Base-by-base conservation (phyloP, 2,888 invertebrate genomes). In the Dilophus febrilis region DNA sequence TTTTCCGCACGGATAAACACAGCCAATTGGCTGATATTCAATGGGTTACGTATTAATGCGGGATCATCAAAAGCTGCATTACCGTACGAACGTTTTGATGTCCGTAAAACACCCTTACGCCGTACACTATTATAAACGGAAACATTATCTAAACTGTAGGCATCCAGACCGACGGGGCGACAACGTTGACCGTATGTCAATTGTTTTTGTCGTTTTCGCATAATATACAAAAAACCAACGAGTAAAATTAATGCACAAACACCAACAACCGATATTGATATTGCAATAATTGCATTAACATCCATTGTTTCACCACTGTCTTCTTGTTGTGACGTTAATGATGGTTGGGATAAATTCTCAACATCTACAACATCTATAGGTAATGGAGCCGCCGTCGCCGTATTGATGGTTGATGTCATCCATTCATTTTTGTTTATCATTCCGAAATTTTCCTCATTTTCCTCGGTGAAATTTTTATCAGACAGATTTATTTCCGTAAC, bases 61-160 rank as follows among this genome's bases (percentile, higher is more conserved):
- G 85, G 81, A 64, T 88, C 88, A 57, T 87, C 87, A 56, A 87
- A 90, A 2, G 85, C 87, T 2, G 85, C 84, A 66, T 90, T 90
- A 22, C 87, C 86, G 53, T 87, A 90, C 38, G 87, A 86, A 43
- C 86, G 66, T 57, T 87, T 88, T 38, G 87, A 88, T 38, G 78
- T 73, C 29, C 87, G 68, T 12, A 72, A 63, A 42, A 74, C 74
- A 28, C 74, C 78, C 58, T 85, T 86, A 46, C 86, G 65, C 43
- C 86, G 71, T 1, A 85, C 79, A 51, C 77, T 76, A 51, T 77
- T 78, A 54, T 74, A 72, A 5, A 85, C 82, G 6, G 88, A 87
- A 19, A 87, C 81, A 56, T 85, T 88, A 64, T 88, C 90, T 57
- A 90, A 66, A 51, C 86, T 87, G 62, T 88, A 90, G 11, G 86